Conservation (phyloP, 2,888 invertebrate genomes). For the Diarsia rubi region DNA sequence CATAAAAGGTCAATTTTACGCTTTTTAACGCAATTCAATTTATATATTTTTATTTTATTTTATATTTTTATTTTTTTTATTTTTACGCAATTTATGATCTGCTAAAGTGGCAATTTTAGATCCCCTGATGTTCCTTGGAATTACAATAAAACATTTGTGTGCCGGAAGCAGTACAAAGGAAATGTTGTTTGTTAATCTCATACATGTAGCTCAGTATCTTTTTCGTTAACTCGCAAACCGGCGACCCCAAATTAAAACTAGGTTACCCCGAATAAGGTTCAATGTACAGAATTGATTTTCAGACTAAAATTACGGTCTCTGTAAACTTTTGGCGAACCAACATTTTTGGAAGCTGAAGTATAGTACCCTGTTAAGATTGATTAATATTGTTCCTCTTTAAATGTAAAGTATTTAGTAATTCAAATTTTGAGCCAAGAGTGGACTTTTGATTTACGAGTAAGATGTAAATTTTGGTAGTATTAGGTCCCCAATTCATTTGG, state of each 20-base stretch:
- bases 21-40: too few relatives aligned
- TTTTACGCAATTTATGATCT: too few relatives aligned
- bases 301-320: not conserved
- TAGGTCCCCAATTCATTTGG: too few relatives aligned
- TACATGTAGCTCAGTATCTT: not conserved
- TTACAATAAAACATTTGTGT: not conserved
- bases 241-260: not conserved
- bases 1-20: too few relatives aligned
- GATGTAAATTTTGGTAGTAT: too few relatives aligned
- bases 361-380: conserved; percentile 4
- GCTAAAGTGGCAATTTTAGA: too few relatives aligned
- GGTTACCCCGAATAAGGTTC: too few relatives aligned
- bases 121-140: too few relatives aligned
- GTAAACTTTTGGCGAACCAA: not conserved
- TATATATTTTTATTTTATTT: too few relatives aligned
- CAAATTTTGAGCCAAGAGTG: not conserved
- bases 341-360: not conserved
- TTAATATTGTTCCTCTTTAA: not conserved
- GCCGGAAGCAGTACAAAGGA: not conserved
- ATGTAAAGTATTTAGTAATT: not conserved
- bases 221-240: not conserved
- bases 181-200: not conserved
- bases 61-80: too few relatives aligned
- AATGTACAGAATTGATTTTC: too few relatives aligned
- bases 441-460: not conserved